Base-by-base conservation (phyloP, 2,888 invertebrate genomes). In the Caenorhabditis doughertyi region DNA sequence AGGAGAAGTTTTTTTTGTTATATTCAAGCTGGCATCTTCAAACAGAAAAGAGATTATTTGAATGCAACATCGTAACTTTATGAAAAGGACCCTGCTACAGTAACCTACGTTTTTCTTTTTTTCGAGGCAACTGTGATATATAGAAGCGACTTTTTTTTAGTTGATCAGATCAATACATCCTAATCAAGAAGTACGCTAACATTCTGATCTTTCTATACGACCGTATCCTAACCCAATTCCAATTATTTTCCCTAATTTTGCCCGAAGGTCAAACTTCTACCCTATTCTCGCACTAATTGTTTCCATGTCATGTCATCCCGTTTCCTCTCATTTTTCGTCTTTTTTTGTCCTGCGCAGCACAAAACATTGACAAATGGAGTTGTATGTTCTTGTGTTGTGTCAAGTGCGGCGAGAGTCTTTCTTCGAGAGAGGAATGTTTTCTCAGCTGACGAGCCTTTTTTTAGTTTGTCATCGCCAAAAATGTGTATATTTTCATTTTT, bases 381-480 rank as follows among this genome's bases (percentile, higher is more conserved):
- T 51, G 51, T 65, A 18, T 72, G 42, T 51, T 53, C 39, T 58
- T 71, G 56, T 71, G 16, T 60, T 71, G 68, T 32, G 44, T 71
- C 58, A 39, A 71, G 71, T 60, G 71, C 23, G 3, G 21, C 18
- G 44, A 16, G 23, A 27, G 11, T 27, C 39, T 32, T 49, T 65
- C 62, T 65, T 32, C 51, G 29, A 29, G 5, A 27, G 49, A 53
- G 13, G n/a, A 58, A 71, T 71, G 71, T 71, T 71, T 71, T 60
- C 71, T 71, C 71, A 71, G 58, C 71, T 71, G 71, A 60, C 58
- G 47, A 65, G 49, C 49, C 39, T 44, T 68, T 72, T 62, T 72
- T 72, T 73, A 39, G 72, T 70, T 70, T 70, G 51, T 67, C 39
- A n/a, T 13, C 21, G 67, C 39, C 8, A 23, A 53, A 51, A 67